Evolutionary conservation across 2,797 vertebrate species (phyloP), one percentile per base, ranked within the genome.

Genomic region (Loriculus beryllinus): DNA sequence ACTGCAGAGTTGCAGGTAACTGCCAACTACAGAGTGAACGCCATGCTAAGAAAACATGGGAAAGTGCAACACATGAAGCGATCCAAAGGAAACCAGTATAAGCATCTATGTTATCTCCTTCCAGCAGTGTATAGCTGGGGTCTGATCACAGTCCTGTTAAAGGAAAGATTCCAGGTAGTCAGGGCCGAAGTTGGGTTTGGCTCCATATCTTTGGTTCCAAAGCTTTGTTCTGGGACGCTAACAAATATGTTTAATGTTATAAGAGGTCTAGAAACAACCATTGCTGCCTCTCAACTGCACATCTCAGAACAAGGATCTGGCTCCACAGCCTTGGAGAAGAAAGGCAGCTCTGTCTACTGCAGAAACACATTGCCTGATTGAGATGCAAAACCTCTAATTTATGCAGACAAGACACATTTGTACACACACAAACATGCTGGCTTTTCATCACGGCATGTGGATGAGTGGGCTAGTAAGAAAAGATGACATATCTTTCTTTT

Each of bases 391-490:
- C 37, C 82, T 90, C 31, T 90, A 69, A 95, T 96, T 95, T 93
- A 93, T 95, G 93, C 90, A 65, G 54, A 52, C 84, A 93, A 93
- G 82, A 78, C 84, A 71, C 81, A 93, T 62, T 94, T 86, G 85
- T 72, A 88, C 89, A 95, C 93, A 95, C 65, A 82, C 62, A 94
- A 94, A 96, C 88, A 94, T 0, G 1, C 37, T 0, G 4, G 7
- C 28, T 94, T 95, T 92, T 82, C 84, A 92, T 63, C 79, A 65
- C 79, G 67, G 82, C 0, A 0, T 51, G 52, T 51, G 64, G 54
- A 77, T 68, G 92, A 91, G 93, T 88, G 91, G 91, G 93, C 89
- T 91, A 83, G 88, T 78, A 65, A 77, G 89, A 92, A 93, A 82
- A 89, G 52, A 86, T 59, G 62, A 51, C 82, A 69, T 76, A 77